phyloP scores from a whole-genome alignment of 35 echinoderm and acorn worm species.

The Lytechinus pictus region DNA sequence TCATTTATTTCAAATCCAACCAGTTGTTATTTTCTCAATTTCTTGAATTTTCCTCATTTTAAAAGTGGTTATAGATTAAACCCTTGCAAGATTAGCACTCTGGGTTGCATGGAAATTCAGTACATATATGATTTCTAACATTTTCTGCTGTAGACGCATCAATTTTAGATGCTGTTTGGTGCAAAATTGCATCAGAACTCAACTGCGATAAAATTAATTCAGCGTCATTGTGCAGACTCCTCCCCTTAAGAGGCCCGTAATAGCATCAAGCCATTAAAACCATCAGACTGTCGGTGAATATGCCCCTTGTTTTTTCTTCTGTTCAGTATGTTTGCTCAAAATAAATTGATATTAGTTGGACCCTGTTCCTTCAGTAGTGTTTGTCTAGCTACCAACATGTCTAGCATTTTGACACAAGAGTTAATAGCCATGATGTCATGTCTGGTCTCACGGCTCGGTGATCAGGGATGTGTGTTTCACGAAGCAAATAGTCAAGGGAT shows the following conservation, averaged over 20 bases:
- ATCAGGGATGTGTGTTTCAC: too few species aligned
- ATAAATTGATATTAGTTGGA: conserved; percentile 14
- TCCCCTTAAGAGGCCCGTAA: too few species aligned
- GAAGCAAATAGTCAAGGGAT: too few species aligned
- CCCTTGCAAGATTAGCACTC: neutral
- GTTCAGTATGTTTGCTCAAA: neutral
- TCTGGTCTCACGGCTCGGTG: too few species aligned
- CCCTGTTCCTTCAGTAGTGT: neutral
- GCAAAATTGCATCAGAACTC: neutral
- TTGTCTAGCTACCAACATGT: neutral
- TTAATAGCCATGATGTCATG: too few species aligned
- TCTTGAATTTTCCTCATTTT: neutral
- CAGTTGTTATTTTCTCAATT: too few species aligned
- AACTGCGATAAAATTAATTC: neutral
- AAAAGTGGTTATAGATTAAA: neutral
- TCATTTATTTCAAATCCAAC: too few species aligned
- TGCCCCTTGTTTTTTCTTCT: neutral
- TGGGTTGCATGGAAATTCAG: too few species aligned
- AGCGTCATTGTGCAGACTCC: too few species aligned
- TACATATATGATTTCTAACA: too few species aligned
- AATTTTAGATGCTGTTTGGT: too few species aligned
- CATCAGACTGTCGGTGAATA: neutral
- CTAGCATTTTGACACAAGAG: neutral
- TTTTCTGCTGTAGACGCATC: too few species aligned
- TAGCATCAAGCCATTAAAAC: neutral